Evolutionary conservation across 2,797 vertebrate species (phyloP), one percentile per base, ranked within the genome.

Genomic region (Poliocrania exsul): DNA sequence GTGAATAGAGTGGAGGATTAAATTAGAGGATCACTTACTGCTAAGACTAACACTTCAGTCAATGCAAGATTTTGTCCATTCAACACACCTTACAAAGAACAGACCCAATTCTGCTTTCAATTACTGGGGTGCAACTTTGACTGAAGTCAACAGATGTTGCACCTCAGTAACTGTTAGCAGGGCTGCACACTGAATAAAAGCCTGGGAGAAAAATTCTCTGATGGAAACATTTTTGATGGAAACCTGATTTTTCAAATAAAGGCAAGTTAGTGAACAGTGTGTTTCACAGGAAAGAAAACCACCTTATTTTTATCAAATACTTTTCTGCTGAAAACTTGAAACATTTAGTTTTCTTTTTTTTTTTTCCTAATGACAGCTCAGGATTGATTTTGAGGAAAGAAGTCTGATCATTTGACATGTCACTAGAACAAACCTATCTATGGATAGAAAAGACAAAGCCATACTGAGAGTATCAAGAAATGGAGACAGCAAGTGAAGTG

Each of bases 111-210:
- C 94, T 97, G 94, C 93, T 97, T 97, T 58, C 92, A 96, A 96
- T 97, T 96, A 96, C 95, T 92, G 91, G 89, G 79, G 93, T 92
- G 92, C 92, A 95, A 79, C 85, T 96, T 86, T 21, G 75, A 95
- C 92, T 93, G 93, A 96, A 96, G 94, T 88, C 91, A 91, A 72
- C 92, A 97, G 93, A 95, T 96, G 95, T 91, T 91, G 91, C 85
- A 93, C 91, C 85, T 95, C 89, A 78, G 62, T 81, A 96, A 96
- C 85, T 79, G 77, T 91, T 91, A 91, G 87, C 91, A 94, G 92
- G 62, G n/a, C 64, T 74, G 91, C 61, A 64, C 16, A 11, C 25
- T 28, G 86, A 93, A 81, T 91, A 83, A 94, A 93, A 89, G 44
- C 50, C 75, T 49, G 26, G 54, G 73, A 91, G 87, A 85, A 92